A percentile compares a stretch with the other conserved stretches of the same genome.
Conservation (phyloP, 2,797 vertebrate species). For the Psittacula echo region DNA sequence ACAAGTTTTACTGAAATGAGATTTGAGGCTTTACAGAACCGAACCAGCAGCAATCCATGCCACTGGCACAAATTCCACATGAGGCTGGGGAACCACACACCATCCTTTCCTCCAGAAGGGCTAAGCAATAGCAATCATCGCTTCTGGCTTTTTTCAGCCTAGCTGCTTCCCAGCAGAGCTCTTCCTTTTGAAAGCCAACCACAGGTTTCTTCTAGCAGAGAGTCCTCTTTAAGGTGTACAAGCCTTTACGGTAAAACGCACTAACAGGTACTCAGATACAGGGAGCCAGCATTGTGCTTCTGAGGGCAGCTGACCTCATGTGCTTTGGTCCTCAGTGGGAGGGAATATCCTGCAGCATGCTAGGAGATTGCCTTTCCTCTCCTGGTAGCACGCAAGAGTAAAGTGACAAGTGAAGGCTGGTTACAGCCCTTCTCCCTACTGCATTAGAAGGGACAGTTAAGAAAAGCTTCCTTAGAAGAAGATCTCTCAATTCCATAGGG, state of each 20-base stretch:
- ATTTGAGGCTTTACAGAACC: neutral
- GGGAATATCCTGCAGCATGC: neutral
- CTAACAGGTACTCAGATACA: neutral
- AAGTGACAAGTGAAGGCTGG: neutral
- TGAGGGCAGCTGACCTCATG: neutral
- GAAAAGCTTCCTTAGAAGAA: neutral
- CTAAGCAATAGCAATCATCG: neutral
- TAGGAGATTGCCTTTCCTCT: neutral
- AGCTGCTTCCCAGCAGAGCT: neutral
- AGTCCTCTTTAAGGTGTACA: rapidly evolving
- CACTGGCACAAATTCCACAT: neutral
- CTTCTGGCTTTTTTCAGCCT: neutral
- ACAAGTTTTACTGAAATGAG: neutral
- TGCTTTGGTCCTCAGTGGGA: neutral
- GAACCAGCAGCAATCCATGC: neutral
- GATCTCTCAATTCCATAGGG: neutral
- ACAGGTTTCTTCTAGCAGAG: neutral
- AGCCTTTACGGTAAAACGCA: rapidly evolving
- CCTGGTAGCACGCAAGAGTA: neutral
- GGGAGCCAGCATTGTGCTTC: neutral
- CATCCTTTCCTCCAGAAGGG: neutral
- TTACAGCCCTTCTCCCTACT: neutral
- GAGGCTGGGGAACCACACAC: neutral
- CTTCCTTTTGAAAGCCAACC: neutral
- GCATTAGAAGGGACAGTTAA: neutral